phyloP scores from a whole-genome alignment of 2,888 invertebrate species.

The Cataglyphis rosenhaueri region DNA sequence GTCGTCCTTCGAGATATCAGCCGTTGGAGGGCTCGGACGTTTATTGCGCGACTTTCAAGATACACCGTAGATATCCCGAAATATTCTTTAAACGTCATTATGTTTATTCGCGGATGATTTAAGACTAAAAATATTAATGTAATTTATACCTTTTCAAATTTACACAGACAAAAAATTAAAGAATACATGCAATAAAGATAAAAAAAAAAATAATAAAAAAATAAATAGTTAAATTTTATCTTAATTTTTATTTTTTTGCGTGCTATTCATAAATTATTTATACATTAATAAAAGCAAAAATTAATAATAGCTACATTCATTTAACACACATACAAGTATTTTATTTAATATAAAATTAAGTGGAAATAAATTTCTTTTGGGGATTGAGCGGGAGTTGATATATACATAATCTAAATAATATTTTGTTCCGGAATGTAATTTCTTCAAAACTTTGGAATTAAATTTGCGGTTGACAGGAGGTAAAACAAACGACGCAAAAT shows the following conservation, averaged over 20 bases:
- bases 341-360: background rate
- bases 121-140: background rate
- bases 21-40: background rate
- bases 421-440: background rate
- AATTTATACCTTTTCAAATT: background rate
- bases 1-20: conserved; percentile 30
- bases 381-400: too few species aligned
- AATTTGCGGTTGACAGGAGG: background rate
- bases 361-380: background rate
- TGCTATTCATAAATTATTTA: background rate
- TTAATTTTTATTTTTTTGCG: background rate
- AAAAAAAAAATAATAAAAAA: background rate
- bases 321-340: background rate
- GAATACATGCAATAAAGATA: background rate
- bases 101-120: background rate
- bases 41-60: conserved; percentile 9
- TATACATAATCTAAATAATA: background rate
- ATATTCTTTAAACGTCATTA: background rate
- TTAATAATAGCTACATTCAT: background rate
- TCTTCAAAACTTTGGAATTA: background rate
- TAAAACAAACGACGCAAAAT: background rate
- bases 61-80: background rate
- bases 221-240: background rate
- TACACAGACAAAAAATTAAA: background rate
- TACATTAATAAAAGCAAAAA: background rate